Conservation (phyloP, 2,113 vertebrate species). For the Actenoides hombroni region DNA sequence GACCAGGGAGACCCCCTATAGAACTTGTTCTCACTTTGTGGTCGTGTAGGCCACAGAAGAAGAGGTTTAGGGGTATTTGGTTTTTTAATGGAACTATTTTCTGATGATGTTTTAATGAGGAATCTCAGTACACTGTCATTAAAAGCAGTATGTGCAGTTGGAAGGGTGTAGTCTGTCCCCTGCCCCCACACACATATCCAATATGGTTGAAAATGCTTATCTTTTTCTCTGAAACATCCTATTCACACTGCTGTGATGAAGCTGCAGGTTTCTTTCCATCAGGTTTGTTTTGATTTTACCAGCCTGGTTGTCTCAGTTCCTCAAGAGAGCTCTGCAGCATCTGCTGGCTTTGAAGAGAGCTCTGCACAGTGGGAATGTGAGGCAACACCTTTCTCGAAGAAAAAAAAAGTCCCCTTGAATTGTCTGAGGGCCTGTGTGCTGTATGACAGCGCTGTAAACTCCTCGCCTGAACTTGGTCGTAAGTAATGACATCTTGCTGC, state of each 20-base stretch:
- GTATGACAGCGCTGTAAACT: neutral
- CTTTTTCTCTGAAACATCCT: neutral
- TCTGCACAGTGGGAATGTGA: neutral
- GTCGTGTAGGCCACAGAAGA: neutral
- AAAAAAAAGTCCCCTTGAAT: neutral
- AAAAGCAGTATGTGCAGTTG: neutral
- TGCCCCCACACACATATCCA: fast-evolving
- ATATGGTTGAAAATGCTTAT: neutral
- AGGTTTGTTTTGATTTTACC: neutral
- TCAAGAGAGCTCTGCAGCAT: neutral
- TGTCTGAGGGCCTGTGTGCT: neutral
- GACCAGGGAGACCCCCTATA: neutral
- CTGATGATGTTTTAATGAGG: neutral
- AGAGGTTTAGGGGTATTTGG: neutral
- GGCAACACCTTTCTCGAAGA: neutral
- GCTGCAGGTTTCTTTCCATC: neutral
- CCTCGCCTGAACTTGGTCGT: neutral
- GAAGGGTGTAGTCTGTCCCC: neutral
- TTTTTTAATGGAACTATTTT: neutral
- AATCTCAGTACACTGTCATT: neutral
- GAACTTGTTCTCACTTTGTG: neutral
- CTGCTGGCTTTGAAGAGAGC: neutral
- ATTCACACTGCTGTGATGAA: neutral
- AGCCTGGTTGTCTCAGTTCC: neutral
- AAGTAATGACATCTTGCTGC: neutral